Base-by-base conservation (phyloP, 2,888 invertebrate species). In the Amphimallon solstitiale region DNA sequence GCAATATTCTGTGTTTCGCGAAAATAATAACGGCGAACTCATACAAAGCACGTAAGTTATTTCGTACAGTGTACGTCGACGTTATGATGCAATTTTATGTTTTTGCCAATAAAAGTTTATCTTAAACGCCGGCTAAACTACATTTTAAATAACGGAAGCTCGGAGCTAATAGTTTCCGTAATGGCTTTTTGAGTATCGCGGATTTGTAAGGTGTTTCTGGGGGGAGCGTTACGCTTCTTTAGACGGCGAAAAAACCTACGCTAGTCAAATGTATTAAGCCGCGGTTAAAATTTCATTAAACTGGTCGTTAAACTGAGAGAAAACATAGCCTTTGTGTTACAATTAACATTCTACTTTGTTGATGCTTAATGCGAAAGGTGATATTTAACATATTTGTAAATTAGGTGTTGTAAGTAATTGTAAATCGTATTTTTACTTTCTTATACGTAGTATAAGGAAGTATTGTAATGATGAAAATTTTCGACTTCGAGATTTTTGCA, bases 91-190 rank as follows among this genome's bases (percentile, higher is more conserved):
- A 59, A 43, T 59, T 59, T 59, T 59, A 59, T 59, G 56, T 59
- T 59, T 59, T 59, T 59, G 56, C 56, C 56, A 59, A 59, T 59
- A 59, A 59, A 59, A 59, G 56, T 59, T 59, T 59, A 59, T 59
- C 56, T 59, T 43, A 59, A 59, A 43, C 56, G 56, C n/a, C 43
- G 56, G 15, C 43, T 59, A 43, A 59, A 59, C 56, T 59, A 59
- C 56, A 59, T 59, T 54, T 54, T 59, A 59, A 59, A 59, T 59
- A 59, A 43, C 43, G 56, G 56, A 59, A 59, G 56, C 56, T 14
- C 43, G 43, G 43, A 43, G 34, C 56, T 59, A 59, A 59, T 59
- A 43, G 56, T 59, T 59, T 59, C 56, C 56, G 56, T 59, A 59
- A 59, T 59, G 56, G 56, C 56, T 59, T 59, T 54, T 43, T 59